A percentile compares a stretch with the other conserved stretches of the same genome.
Evolutionary conservation across 2,797 vertebrate genomes (phyloP).

Genomic region (Hapalemur alaotrensis): DNA sequence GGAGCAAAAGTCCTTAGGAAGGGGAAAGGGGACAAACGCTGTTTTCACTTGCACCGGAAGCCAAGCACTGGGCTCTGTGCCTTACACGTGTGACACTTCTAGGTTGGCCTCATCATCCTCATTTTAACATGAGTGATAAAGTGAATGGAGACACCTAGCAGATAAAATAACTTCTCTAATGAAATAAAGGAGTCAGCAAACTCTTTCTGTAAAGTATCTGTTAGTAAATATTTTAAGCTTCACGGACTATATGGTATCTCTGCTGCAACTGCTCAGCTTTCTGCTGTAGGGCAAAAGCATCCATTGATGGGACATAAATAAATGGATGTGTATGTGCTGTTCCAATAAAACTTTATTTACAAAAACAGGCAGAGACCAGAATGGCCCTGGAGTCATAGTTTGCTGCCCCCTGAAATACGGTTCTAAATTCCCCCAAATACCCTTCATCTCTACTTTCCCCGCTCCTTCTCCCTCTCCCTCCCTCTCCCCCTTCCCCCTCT

Average conservation of each 20-base stretch:
- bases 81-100: background rate
- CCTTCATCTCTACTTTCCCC: background rate
- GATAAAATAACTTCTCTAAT: background rate
- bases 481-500: background rate
- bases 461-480: background rate
- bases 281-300: background rate
- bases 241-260: background rate
- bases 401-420: background rate
- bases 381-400: background rate
- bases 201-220: background rate
- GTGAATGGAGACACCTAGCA: background rate
- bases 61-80: background rate
- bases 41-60: background rate
- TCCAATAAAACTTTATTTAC: background rate
- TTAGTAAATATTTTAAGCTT: background rate
- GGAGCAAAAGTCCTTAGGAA: background rate
- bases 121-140: background rate
- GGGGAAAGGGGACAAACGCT: background rate
- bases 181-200: background rate
- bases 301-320: background rate
- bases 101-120: background rate
- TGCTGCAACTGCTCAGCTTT: background rate
- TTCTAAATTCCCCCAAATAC: background rate
- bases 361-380: background rate
- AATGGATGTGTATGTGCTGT: background rate